These are phyloP conservation scores for Periphyllus acericola DNA, from an alignment of 2,888 invertebrate genomes.

Conservation along the genomic window DNA sequence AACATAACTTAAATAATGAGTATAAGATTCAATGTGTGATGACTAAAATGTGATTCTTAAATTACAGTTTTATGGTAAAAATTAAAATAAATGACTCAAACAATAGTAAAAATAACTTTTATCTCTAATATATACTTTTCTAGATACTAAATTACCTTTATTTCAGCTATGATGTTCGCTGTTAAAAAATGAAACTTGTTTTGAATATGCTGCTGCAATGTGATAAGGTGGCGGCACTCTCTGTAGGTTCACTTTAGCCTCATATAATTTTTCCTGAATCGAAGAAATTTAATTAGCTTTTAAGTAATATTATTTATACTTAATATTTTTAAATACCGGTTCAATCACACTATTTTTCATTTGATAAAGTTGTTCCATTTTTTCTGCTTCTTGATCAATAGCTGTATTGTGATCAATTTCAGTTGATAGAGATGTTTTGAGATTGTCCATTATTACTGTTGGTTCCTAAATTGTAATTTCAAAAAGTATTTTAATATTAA, in stretches of 20 bases:
- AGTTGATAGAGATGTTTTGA: neutral
- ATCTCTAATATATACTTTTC: neutral
- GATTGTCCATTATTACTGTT: neutral
- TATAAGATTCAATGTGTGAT: neutral
- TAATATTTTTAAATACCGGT: conserved; percentile 26
- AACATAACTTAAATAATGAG: neutral
- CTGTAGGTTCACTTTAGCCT: conserved; percentile 64
- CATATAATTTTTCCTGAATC: conserved; percentile 23
- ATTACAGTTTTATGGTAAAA: neutral
- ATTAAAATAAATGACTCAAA: neutral
- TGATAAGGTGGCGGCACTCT: conserved; percentile 81
- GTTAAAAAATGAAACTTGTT: conserved; percentile 78
- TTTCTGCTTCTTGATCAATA: conserved; percentile 22
- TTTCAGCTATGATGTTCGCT: conserved; percentile 65
- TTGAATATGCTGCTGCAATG: conserved; percentile 84
- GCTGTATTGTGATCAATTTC: neutral
- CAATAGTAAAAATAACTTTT: neutral
- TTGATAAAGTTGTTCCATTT: conserved; percentile 43
- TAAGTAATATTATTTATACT: neutral
- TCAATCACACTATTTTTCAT: conserved; percentile 29
- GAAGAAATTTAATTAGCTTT: conserved; percentile 62
- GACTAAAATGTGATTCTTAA: neutral
- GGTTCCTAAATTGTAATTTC: conserved; percentile 12
- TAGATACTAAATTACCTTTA: neutral
- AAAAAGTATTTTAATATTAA: too few relatives aligned